Percentiles rank a stretch among this genome's conserved stretches.
phyloP scores from a whole-genome alignment of 2,113 vertebrate species.

The Panthera uncia region DNA sequence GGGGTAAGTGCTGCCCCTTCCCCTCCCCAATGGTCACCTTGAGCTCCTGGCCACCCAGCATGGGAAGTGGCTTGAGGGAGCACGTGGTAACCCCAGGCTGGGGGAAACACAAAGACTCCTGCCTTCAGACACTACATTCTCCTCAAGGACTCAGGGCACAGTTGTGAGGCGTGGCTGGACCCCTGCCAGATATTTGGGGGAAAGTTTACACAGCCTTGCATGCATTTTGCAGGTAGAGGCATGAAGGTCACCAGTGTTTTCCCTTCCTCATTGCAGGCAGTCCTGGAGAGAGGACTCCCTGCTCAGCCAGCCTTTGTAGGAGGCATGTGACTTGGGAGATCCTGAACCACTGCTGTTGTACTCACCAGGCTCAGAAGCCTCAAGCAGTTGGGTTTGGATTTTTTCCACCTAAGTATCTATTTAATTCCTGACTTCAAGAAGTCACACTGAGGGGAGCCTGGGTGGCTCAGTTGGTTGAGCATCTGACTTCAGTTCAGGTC shows the following conservation, averaged over 20 bases:
- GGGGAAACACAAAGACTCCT: too few relatives aligned
- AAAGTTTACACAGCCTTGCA: rapidly evolving
- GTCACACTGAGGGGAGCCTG: background rate
- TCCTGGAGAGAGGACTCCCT: rapidly evolving
- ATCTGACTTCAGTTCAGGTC: too few relatives aligned
- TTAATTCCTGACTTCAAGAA: background rate
- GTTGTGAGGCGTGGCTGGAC: rapidly evolving
- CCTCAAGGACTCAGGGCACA: background rate
- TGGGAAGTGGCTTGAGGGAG: too few relatives aligned
- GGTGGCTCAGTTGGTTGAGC: too few relatives aligned
- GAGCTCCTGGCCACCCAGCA: background rate
- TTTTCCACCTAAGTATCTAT: background rate
- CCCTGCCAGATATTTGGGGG: background rate
- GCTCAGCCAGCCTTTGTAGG: background rate
- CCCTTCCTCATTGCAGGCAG: rapidly evolving
- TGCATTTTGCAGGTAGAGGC: background rate
- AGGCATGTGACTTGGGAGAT: rapidly evolving
- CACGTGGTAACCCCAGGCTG: rapidly evolving
- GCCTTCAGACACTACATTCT: too few relatives aligned
- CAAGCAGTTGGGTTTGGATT: too few relatives aligned
- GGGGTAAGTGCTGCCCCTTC: conserved; percentile 87
- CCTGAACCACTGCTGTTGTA: rapidly evolving
- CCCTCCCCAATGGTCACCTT: background rate
- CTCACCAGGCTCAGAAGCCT: background rate
- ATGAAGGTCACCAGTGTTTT: rapidly evolving